Percentiles rank a stretch among this genome's conserved stretches.
These are phyloP conservation scores for Zoanthus gigantus DNA, from an alignment of 92 coral and sea anemone genomes.

Conservation along the genomic window DNA sequence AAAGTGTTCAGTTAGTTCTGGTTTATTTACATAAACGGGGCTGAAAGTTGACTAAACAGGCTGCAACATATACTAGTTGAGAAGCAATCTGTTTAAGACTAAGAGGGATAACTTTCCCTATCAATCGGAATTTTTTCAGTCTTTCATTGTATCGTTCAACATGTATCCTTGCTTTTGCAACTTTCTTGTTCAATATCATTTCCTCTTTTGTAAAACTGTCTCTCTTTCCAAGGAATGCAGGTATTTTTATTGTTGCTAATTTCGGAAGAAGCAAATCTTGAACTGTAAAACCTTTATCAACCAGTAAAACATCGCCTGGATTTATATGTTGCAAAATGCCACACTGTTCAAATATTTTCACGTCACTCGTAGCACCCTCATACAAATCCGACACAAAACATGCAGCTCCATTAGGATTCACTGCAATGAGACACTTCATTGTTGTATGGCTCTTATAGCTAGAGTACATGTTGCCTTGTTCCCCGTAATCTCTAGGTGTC, in stretches of 20 bases:
- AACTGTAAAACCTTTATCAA: constrained; percentile 50
- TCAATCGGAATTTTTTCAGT: constrained; percentile 26
- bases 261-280: constrained; percentile 26
- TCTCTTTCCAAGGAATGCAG: constrained; percentile 50
- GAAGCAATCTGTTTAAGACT: constrained; percentile 8
- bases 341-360: constrained; percentile 24
- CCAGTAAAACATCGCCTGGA: constrained; percentile 1
- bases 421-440: background rate
- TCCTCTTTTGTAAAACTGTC: constrained; percentile 43
- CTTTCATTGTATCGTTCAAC: constrained; percentile 42
- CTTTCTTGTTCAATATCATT: constrained; percentile 10
- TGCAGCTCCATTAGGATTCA: background rate
- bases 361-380: constrained; percentile 4
- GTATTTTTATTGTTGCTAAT: constrained; percentile 46
- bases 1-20: background rate
- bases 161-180: constrained; percentile 54
- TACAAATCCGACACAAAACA: background rate
- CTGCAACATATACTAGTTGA: constrained; percentile 38
- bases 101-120: constrained; percentile 39
- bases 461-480: background rate
- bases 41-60: constrained; percentile 32
- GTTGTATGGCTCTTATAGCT: background rate
- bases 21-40: constrained; percentile 18
- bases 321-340: constrained; percentile 37
- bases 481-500: background rate